Conservation (phyloP, 1,140 invertebrate species). For the Pectinophora gossypiella region DNA sequence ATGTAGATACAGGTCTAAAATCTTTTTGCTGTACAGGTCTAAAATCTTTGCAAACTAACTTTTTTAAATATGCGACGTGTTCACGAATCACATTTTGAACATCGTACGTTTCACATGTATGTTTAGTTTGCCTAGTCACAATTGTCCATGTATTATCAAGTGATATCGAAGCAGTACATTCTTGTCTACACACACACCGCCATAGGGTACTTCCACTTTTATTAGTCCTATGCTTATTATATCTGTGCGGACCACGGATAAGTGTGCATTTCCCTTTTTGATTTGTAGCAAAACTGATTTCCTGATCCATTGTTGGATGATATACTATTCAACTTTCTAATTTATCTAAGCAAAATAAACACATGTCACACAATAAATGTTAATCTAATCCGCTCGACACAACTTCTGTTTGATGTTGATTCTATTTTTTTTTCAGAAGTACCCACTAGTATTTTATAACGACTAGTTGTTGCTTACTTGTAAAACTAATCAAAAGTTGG, state of each 20-base stretch:
- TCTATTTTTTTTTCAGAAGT: too few species aligned
- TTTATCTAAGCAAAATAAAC: too few species aligned
- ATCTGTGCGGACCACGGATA: background rate
- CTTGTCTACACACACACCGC: background rate
- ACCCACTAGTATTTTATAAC: too few species aligned
- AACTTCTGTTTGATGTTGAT: too few species aligned
- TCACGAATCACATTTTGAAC: background rate
- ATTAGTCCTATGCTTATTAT: background rate
- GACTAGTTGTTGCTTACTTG: too few species aligned
- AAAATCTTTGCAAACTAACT: constrained; percentile 12
- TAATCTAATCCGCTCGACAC: too few species aligned
- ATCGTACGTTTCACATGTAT: constrained; percentile 6
- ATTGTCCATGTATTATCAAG: background rate
- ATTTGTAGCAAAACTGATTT: constrained; percentile 1
- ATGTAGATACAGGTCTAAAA: constrained; percentile 8
- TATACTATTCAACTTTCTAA: too few species aligned
- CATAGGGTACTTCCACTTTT: constrained; percentile 1
- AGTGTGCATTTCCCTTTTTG: background rate
- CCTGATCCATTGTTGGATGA: background rate
- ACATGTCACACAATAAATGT: too few species aligned
- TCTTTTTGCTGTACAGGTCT: constrained; percentile 12
- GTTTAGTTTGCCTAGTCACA: background rate
- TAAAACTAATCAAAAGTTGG: too few species aligned
- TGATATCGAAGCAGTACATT: constrained; percentile 2
- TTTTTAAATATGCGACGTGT: constrained; percentile 1